These are phyloP conservation scores for Salvelinus namaycush DNA, from an alignment of 2,113 vertebrate species.

Conservation along the genomic window DNA sequence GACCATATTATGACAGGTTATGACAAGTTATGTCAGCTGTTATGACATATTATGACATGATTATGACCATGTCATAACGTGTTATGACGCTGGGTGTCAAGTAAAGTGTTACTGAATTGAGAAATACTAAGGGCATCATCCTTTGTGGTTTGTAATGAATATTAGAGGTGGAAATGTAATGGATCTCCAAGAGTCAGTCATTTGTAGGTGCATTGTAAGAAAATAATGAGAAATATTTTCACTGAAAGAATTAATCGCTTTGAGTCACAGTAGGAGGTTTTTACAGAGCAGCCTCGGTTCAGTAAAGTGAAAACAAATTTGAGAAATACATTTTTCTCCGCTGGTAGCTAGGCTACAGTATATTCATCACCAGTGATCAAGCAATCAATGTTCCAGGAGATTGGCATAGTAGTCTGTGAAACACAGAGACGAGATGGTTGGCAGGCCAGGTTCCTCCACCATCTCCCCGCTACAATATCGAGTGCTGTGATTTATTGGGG, in stretches of 20 bases:
- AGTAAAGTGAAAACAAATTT: not conserved
- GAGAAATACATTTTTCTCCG: constrained; percentile 19
- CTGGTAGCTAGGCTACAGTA: constrained; percentile 22
- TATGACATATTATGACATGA: no score
- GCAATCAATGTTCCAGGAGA: constrained; percentile 63
- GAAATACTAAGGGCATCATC: not conserved
- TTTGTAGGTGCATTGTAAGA: no score
- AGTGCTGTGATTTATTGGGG: constrained; percentile 72
- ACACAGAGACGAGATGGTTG: constrained; percentile 23
- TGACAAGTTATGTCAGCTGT: no score
- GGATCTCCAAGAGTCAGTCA: not conserved
- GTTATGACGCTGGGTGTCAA: no score
- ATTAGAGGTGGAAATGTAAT: not conserved
- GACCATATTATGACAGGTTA: no score
- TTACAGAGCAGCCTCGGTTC: no score
- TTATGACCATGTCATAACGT: no score
- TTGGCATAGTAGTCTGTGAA: constrained; percentile 56
- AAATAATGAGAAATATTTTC: no score
- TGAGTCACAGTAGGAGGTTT: no score
- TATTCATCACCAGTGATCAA: constrained; percentile 48
- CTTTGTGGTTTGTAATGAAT: not conserved
- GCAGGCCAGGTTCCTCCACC: constrained; percentile 56
- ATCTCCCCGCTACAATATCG: constrained; percentile 60
- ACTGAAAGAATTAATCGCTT: no score
- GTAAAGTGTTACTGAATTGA: not conserved